phyloP scores from a whole-genome alignment of 2,797 vertebrate genomes.

The Ceyx erithaca region DNA sequence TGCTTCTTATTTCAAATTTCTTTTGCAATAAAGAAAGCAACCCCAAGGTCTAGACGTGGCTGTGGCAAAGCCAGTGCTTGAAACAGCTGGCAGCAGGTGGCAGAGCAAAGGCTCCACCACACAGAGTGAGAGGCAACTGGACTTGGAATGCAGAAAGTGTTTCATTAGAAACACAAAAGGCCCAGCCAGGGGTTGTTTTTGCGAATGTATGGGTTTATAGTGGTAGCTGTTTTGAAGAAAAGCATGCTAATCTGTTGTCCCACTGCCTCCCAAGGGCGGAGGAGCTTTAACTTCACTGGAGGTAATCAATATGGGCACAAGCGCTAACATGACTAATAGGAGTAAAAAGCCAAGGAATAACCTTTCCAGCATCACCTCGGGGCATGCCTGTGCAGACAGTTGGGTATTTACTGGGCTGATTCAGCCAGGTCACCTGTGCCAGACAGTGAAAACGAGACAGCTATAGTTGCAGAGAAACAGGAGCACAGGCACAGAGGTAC shows the following conservation, averaged over 20 bases:
- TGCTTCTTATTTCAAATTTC: background rate
- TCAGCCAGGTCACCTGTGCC: background rate
- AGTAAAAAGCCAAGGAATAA: background rate
- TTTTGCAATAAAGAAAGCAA: background rate
- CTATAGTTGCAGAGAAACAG: background rate
- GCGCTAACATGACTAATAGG: background rate
- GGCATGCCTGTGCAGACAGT: background rate
- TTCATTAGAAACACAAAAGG: background rate
- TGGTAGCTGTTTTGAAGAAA: background rate
- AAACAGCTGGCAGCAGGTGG: background rate
- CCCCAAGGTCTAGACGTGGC: too few species aligned
- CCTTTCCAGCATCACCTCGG: background rate
- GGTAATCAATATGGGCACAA: accelerated
- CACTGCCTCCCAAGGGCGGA: accelerated
- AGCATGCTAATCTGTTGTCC: background rate
- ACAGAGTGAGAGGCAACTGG: accelerated
- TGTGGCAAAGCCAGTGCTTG: background rate
- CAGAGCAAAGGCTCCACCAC: background rate
- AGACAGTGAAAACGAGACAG: background rate
- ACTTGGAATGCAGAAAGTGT: background rate
- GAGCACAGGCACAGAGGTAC: background rate
- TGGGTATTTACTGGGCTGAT: accelerated
- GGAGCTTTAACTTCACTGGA: background rate
- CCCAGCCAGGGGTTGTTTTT: background rate
- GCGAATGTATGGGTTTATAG: accelerated